Evolutionary conservation across 2,113 vertebrate genomes (phyloP).

Genomic region (Bubo scandiacus): DNA sequence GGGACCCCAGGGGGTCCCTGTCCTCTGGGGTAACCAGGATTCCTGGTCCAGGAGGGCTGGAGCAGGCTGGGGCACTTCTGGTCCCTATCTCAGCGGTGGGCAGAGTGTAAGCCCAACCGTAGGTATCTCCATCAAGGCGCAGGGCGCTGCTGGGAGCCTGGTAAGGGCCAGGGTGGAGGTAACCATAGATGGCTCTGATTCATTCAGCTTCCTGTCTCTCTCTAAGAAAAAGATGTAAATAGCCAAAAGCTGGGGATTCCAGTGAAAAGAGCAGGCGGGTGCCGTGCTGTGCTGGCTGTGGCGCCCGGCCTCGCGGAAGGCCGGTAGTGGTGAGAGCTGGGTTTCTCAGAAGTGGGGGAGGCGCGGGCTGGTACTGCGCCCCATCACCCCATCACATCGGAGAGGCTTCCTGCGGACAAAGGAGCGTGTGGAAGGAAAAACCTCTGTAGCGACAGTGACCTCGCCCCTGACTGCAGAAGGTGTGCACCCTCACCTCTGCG

Average conservation of each 20-base stretch:
- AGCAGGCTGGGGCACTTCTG: background rate
- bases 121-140: background rate
- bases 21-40: background rate
- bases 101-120: background rate
- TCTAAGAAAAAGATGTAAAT: slow-evolving; percentile 71
- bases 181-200: slow-evolving; percentile 40
- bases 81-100: accelerated
- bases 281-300: slow-evolving; percentile 10
- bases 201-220: slow-evolving; percentile 69
- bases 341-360: slow-evolving; percentile 83
- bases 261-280: slow-evolving; percentile 62
- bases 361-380: slow-evolving; percentile 29
- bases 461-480: background rate
- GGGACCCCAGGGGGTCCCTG: no score
- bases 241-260: slow-evolving; percentile 66
- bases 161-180: background rate
- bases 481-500: accelerated
- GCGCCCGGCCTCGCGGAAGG: slow-evolving; percentile 77
- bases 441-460: background rate
- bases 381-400: slow-evolving; percentile 60
- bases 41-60: background rate
- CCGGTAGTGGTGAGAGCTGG: slow-evolving; percentile 81
- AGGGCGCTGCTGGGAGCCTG: background rate
- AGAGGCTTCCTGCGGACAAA: slow-evolving; percentile 71
- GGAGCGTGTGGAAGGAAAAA: slow-evolving; percentile 15